Conservation (phyloP, 2,113 vertebrate species). For the Cryptotis parvus region DNA sequence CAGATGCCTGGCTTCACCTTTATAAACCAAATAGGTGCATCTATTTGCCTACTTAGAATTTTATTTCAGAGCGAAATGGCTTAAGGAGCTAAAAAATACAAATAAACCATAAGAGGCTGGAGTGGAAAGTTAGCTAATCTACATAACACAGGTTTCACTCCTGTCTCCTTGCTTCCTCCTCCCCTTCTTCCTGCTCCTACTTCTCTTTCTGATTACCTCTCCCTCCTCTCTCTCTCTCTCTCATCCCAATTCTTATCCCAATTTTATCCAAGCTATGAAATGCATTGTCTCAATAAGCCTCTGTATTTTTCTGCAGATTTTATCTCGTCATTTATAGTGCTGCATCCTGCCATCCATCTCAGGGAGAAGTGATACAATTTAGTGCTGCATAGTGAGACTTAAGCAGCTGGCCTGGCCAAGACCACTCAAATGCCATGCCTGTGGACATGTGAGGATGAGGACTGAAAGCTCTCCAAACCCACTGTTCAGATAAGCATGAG, state of each 20-base stretch:
- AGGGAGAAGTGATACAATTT: conserved; percentile 23
- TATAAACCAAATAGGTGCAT: neutral
- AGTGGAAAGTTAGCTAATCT: neutral
- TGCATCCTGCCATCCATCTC: conserved; percentile 26
- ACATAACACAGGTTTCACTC: too few species aligned
- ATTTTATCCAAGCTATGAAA: neutral
- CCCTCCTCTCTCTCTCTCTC: neutral
- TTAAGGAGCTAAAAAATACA: neutral
- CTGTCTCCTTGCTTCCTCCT: too few species aligned
- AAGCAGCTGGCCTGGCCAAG: conserved; percentile 37
- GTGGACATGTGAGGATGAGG: conserved; percentile 36
- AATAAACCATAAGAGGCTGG: neutral
- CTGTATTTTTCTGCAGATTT: too few species aligned
- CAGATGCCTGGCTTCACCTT: neutral
- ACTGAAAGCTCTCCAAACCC: conserved; percentile 39
- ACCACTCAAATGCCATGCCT: conserved; percentile 34
- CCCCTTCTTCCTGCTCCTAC: too few species aligned
- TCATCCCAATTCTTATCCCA: neutral
- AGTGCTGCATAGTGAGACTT: conserved; percentile 8
- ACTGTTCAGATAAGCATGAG: fast-evolving
- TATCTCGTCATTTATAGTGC: too few species aligned
- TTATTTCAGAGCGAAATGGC: neutral
- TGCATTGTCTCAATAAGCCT: neutral
- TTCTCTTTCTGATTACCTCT: neutral
- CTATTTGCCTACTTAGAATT: neutral